phyloP scores from a whole-genome alignment of 2,888 invertebrate species.

The Eupithecia centaureata region DNA sequence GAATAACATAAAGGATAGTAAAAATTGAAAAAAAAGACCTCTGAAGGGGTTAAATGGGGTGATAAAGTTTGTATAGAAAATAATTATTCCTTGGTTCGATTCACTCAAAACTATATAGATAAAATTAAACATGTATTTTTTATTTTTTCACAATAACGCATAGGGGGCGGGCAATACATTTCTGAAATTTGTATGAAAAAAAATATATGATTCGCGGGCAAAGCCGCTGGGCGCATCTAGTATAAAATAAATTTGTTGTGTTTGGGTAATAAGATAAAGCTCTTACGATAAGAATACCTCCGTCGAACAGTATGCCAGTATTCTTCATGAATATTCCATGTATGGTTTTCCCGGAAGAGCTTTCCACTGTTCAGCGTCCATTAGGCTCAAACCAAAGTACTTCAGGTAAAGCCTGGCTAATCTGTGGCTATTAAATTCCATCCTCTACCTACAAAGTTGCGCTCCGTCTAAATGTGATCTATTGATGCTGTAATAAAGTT shows the following conservation, averaged over 20 bases:
- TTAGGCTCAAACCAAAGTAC: constrained; percentile 40
- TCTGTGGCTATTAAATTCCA: constrained; percentile 32
- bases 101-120: too few relatives aligned
- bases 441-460: background rate
- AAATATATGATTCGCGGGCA: too few relatives aligned
- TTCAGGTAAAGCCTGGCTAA: constrained; percentile 32
- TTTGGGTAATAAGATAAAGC: background rate
- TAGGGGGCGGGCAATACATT: too few relatives aligned
- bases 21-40: too few relatives aligned
- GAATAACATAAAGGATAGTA: too few relatives aligned
- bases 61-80: too few relatives aligned
- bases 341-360: constrained; percentile 42
- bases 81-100: too few relatives aligned
- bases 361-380: constrained; percentile 42
- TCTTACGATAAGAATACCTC: constrained; percentile 31
- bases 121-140: too few relatives aligned
- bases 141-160: too few relatives aligned
- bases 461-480: background rate
- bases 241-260: background rate
- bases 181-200: too few relatives aligned
- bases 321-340: constrained; percentile 45
- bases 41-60: too few relatives aligned
- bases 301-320: constrained; percentile 29
- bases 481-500: background rate
- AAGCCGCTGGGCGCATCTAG: too few relatives aligned